A percentile compares a stretch with the other conserved stretches of the same genome.
These are phyloP conservation scores for Peromyscus attwateri DNA, from an alignment of 2,797 vertebrate genomes.

Conservation along the genomic window DNA sequence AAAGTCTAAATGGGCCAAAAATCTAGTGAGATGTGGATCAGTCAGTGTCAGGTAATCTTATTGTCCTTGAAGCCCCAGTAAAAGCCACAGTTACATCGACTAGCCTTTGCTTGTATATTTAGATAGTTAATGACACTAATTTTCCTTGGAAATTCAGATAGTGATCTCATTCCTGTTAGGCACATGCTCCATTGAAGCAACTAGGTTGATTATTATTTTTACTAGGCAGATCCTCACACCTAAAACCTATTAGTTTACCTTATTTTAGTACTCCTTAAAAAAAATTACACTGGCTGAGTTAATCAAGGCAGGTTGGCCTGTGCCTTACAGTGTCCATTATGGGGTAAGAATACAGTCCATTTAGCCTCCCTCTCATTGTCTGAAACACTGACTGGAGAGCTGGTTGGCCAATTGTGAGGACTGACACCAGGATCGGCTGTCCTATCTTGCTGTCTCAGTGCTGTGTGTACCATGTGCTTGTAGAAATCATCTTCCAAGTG, in stretches of 20 bases:
- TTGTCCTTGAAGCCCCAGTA: background rate
- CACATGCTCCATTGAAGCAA: background rate
- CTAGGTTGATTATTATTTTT: conserved; percentile 5
- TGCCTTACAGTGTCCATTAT: background rate
- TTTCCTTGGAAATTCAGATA: background rate
- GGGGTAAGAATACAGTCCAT: background rate
- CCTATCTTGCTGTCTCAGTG: background rate
- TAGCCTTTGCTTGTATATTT: background rate
- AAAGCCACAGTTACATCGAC: background rate
- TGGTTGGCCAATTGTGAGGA: background rate
- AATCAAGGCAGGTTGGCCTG: background rate
- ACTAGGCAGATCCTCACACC: background rate
- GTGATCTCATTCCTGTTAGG: background rate
- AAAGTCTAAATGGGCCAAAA: background rate
- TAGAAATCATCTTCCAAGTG: background rate
- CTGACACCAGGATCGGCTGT: background rate
- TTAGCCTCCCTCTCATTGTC: background rate
- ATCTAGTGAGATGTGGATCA: background rate
- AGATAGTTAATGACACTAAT: background rate
- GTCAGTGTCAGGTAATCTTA: background rate
- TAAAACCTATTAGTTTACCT: background rate
- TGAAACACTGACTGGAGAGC: background rate
- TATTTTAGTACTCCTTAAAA: background rate
- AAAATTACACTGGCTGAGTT: background rate
- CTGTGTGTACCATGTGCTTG: background rate